Base-by-base conservation (phyloP, 1,140 invertebrate species). In the Brachionus plicatilis region DNA sequence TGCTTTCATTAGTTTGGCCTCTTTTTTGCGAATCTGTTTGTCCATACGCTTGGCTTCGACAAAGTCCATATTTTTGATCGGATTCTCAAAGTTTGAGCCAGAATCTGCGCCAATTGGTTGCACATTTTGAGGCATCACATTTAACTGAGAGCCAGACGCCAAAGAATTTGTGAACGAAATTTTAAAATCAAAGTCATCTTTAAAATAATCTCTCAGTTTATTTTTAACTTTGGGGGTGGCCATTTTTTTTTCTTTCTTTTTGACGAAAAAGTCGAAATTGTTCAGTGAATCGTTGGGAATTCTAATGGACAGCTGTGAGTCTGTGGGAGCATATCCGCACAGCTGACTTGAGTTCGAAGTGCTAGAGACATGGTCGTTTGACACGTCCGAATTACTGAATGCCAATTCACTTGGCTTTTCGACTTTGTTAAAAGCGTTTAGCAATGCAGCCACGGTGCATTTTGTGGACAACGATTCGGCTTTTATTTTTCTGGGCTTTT, bases 1-100 rank as follows among this genome's bases (percentile, higher is more conserved):
- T 12, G 88, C 87, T 82, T 88, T 88, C 17, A 72, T 43, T 11
- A 43, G 12, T 72, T 72, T 72, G 33, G 68, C 68, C 17, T 72
- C 68, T 43, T 72, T 72, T 72, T 72, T 72, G 17, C 41, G 33
- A 17, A 72, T 72, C 43, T 72, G 41, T 72, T 72, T 72, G 3
- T 72, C 68, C 6, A 72, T 43, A 1, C 68, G 68, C 17, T 41
- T 41, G 2, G 7, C 68, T 8, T 72, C 68, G 12, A 45, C 11
- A 41, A 72, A 9, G 11, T 72, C 68, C 2, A 17, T 72, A 24
- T 72, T 72, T 17, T 43, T 29, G 0, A 72, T 2, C 6, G 12
- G 1, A 43, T 72, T 24, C 17, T 43, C 68, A 7, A 17, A 43
- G 12, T 17, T n/a, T 9, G 3, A 17, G 14, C 7, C 8, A 8